Base-by-base conservation (phyloP, 2,113 vertebrate species). In the Suncus etruscus region DNA sequence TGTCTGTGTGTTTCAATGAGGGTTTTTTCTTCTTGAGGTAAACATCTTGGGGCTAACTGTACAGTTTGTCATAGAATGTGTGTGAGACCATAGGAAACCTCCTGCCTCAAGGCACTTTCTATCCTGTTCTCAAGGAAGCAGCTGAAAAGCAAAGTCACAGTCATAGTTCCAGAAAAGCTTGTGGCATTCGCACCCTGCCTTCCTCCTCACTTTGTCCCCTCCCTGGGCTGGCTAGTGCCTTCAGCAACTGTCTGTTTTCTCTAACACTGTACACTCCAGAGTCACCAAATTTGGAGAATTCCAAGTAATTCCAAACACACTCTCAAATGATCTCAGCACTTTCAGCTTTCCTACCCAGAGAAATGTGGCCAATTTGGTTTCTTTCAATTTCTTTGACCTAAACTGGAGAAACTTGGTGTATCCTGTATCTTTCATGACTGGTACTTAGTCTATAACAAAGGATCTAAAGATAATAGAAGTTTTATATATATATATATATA, bases 331-430 rank as follows among this genome's bases (percentile, higher is more conserved):
- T 70, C 54, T 93, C 51, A 50, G 25, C 8, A 83, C 65, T 86
- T 88, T 74, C 27, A 54, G 47, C n/a, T 31, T 77, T 27, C n/a
- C 14, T 22, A 77, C 47, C 58, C 83, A 86, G 70, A 92, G 68
- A 76, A 66, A 76, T 86, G 75, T 76, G 76, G 39, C 76, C 45
- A 70, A 68, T 95, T 93, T 45, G 3, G 4, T 72, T 87, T 92
- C 78, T 92, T 48, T 90, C 83, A 75, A 7, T 78, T 82, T 58
- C 87, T 31, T 89, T 0, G 0, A 70, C 51, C 54, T 69, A 72
- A 48, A 32, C 54, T 77, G 20, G 39, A 87, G 18, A 76, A 89
- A 79, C 77, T 29, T 54, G 51, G 50, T 70, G 27, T 66, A 79
- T n/a, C 77, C 24, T 78, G 29, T 77, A 18, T 22, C 39, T 90